A percentile compares a stretch with the other conserved stretches of the same genome.
These are phyloP conservation scores for Drosophila eohydei DNA, from an alignment of 2,888 invertebrate species.

Conservation along the genomic window DNA sequence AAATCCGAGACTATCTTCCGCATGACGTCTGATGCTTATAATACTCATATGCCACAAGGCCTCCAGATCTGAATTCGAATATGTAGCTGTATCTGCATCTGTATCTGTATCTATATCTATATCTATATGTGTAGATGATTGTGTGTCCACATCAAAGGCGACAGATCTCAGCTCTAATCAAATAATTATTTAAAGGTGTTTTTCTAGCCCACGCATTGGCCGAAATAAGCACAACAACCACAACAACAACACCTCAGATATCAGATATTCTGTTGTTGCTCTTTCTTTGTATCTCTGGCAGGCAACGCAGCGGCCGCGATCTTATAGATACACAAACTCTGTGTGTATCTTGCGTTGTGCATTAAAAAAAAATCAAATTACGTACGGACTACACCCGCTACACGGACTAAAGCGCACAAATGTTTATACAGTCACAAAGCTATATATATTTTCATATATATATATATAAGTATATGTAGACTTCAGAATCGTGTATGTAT, in stretches of 20 bases:
- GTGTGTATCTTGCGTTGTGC: constrained; percentile 61
- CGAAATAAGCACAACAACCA: constrained; percentile 41
- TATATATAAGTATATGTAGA: constrained; percentile 24
- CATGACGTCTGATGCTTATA: constrained; percentile 56
- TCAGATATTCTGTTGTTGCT: constrained; percentile 46
- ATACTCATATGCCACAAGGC: not conserved
- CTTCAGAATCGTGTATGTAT: constrained; percentile 25
- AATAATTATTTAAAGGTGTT: constrained; percentile 43
- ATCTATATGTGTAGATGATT: constrained; percentile 9
- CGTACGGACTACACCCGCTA: constrained; percentile 67
- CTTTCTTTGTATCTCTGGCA: constrained; percentile 35
- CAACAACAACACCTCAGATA: constrained; percentile 15
- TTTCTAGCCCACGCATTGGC: constrained; percentile 47
- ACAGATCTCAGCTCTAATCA: constrained; percentile 28
- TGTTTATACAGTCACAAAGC: constrained; percentile 64
- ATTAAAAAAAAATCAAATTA: constrained; percentile 72
- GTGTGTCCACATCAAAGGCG: constrained; percentile 23
- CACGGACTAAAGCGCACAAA: constrained; percentile 45
- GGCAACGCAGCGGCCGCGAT: constrained; percentile 41
- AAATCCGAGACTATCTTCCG: constrained; percentile 59
- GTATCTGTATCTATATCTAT: not conserved
- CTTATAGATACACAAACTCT: constrained; percentile 56
- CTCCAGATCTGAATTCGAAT: not conserved
- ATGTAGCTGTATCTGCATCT: constrained; percentile 9
- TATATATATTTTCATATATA: constrained; percentile 34